Base-by-base conservation (phyloP, 2,113 vertebrate species). In the Larimichthys crocea region DNA sequence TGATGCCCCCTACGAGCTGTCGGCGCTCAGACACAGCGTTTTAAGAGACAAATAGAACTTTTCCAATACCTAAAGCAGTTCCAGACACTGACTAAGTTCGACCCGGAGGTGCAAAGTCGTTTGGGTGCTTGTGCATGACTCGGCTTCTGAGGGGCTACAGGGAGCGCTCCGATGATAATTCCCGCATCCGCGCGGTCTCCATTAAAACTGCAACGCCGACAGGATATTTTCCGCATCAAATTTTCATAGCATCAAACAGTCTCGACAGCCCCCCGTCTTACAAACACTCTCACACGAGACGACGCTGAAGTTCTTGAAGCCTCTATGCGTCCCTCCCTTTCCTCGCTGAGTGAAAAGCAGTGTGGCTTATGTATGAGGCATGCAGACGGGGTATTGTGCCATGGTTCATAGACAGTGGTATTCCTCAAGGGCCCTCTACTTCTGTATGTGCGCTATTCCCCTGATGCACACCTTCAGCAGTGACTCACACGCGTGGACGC, bases 151-250 rank as follows among this genome's bases (percentile, higher is more conserved):
- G 44, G 44, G 79, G 74, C 80, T 49, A 31, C 70, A 44, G 61
- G 85, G 84, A 74, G 77, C 26, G 46, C 79, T 66, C 71, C 4
- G 71, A 68, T 87, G 88, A 87, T 83, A 82, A 92, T 79, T 82
- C 81, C 80, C 55, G 70, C 82, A 62, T 85, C 84, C 81, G 83
- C 75, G 57, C 76, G 80, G 79, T 84, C 80, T 46, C 50, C 70
- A 92, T 94, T 91, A 94, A 94, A 94, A 91, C 92, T 94, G 85
- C 92, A 94, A 84, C 69, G 68, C 82, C 74, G 75, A 91, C 88
- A 91, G 88, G 92, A 94, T 91, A 91, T 92, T 94, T 95, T 92
- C 87, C 15, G 22, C 91, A 92, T 95, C 89, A 92, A 93, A 93
- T 87, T 92, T 94, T 93, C 86, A 91, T 92, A 64, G 61, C 90